Conservation (phyloP, 2,113 vertebrate species). For the Lamprotornis superbus region DNA sequence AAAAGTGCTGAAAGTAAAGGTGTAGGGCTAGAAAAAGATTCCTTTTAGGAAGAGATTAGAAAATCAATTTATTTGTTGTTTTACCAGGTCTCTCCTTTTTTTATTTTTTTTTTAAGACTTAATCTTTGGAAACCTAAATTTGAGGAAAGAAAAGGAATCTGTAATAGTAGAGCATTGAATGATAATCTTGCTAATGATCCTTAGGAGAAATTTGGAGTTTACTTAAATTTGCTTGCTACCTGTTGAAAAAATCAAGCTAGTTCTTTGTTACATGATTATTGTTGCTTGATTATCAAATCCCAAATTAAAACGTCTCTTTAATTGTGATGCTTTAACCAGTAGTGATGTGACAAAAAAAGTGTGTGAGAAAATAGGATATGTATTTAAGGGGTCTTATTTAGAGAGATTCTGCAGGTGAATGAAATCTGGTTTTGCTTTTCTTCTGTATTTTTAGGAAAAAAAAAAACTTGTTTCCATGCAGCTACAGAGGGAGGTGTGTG, state of each 20-base stretch:
- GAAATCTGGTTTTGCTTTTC: neutral
- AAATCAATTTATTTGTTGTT: neutral
- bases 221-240: neutral
- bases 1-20: neutral
- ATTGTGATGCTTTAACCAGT: neutral
- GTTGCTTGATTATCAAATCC: accelerated
- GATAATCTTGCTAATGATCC: neutral
- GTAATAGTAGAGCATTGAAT: accelerated
- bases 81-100: neutral
- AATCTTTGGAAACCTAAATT: neutral
- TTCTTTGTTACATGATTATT: accelerated
- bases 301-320: neutral
- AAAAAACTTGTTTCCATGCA: neutral
- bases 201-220: neutral
- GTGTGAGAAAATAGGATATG: neutral
- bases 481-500: neutral
- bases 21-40: neutral
- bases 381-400: neutral
- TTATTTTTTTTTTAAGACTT: neutral
- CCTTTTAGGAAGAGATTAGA: neutral
- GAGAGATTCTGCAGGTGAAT: neutral
- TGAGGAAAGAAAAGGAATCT: neutral
- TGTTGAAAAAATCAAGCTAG: neutral
- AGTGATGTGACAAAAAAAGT: neutral
- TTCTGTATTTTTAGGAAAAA: neutral